These are phyloP conservation scores for Microtus ochrogaster DNA, from an alignment of 2,113 vertebrate species.

Conservation along the genomic window DNA sequence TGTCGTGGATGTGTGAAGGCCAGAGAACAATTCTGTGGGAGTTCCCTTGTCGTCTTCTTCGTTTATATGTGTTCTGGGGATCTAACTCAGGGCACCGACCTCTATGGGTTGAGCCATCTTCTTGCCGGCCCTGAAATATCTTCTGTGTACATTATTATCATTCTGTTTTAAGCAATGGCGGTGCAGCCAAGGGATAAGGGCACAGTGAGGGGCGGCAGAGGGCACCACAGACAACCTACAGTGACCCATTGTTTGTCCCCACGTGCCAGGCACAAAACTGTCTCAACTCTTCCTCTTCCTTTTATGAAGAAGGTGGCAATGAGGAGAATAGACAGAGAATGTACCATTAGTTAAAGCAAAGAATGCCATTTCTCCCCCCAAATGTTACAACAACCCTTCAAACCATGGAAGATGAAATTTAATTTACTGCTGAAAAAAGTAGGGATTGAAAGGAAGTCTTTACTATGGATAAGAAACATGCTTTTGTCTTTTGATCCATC, in stretches of 20 bases:
- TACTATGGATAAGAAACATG: not conserved
- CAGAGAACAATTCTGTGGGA: not conserved
- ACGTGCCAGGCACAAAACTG: not conserved
- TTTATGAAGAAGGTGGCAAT: not conserved
- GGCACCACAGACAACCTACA: not conserved
- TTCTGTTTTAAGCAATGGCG: not conserved
- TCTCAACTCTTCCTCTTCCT: not conserved
- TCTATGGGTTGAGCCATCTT: not conserved
- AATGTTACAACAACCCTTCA: not conserved
- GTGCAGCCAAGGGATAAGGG: not conserved
- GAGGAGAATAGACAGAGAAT: not conserved
- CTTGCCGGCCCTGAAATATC: not conserved
- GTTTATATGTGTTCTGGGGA: not conserved
- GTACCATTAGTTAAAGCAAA: not conserved
- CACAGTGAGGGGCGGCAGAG: not conserved
- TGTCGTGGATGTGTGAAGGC: too few relatives aligned
- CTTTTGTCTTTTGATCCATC: not conserved
- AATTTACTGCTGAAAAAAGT: not conserved
- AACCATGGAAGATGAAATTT: not conserved
- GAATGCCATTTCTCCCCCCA: not conserved
- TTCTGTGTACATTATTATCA: not conserved
- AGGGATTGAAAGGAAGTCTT: not conserved
- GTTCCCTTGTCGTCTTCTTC: not conserved
- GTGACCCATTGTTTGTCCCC: not conserved
- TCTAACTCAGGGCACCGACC: not conserved